These are phyloP conservation scores for Malacosoma neustria DNA, from an alignment of 2,888 invertebrate genomes.

Conservation along the genomic window DNA sequence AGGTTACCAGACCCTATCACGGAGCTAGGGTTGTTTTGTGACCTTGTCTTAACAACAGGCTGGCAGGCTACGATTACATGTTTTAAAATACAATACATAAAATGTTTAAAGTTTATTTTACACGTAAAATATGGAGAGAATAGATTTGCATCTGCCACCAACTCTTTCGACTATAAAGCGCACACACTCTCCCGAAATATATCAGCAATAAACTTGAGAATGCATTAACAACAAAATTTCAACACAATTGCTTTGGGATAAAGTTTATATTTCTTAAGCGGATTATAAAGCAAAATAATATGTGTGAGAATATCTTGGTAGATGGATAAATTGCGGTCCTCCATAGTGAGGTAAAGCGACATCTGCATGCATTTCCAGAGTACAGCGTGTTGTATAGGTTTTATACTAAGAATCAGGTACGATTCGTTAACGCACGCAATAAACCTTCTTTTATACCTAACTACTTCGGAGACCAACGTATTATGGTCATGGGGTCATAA, in stretches of 20 bases:
- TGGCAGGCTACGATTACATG: no score
- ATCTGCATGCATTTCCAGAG: constrained; percentile 27
- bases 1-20: no score
- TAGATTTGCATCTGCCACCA: constrained; percentile 3
- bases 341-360: constrained; percentile 33
- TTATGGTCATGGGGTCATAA: no score
- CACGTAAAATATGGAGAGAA: not conserved
- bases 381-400: constrained; percentile 2
- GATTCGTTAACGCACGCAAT: no score
- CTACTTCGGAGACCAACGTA: no score
- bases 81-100: not conserved
- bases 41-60: no score
- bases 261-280: not conserved
- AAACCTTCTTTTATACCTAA: no score
- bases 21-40: no score
- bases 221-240: not conserved
- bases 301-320: constrained; percentile 25
- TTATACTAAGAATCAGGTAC: no score
- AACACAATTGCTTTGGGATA: not conserved
- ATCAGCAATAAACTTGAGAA: constrained; percentile 40
- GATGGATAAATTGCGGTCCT: constrained; percentile 35
- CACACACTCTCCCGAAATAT: constrained; percentile 37
- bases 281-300: not conserved
- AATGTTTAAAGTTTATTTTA: not conserved
- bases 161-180: constrained; percentile 38